Base-by-base conservation (phyloP, 2,797 vertebrate genomes). In the Parotocinclus haroldoi region DNA sequence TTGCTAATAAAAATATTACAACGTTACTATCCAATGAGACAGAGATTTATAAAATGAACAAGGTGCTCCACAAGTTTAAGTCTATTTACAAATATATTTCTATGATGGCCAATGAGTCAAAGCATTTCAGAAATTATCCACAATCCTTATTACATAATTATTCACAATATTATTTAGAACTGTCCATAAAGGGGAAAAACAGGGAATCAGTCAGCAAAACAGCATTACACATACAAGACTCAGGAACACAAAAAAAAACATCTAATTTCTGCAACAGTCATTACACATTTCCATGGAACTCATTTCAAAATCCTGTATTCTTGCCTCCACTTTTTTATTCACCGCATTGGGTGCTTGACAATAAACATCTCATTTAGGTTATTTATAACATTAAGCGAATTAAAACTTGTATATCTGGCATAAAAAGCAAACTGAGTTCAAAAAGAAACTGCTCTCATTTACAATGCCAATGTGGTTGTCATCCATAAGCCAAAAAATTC, bases 181-280 rank as follows among this genome's bases (percentile, higher is more conserved):
- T n/a, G n/a, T n/a, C n/a, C n/a, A n/a, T n/a, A n/a, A n/a, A n/a
- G n/a, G n/a, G n/a, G n/a, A n/a, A 45, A 45, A 1, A 10, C 10
- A 45, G n/a, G n/a, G n/a, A n/a, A n/a, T n/a, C n/a, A n/a, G n/a
- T n/a, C n/a, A n/a, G n/a, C n/a, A n/a, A n/a, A n/a, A n/a, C n/a
- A n/a, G n/a, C n/a, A n/a, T n/a, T n/a, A 60, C 58, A 48, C 12
- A 58, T 44, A 58, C n/a, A 39, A 46, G 48, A 37, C 71, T 53
- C 51, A 65, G 42, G 58, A 66, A 18, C 46, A 57, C 37, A 48
- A 44, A 39, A 27, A 67, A 79, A 68, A 77, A 80, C 73, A 81
- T 61, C 59, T 63, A 27, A 63, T 76, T 58, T 73, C n/a, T 73
- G 66, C 52, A 73, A 69, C 56, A 57, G 46, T 42, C 49, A 27